Evolutionary conservation across 2,113 vertebrate genomes (phyloP).

Genomic region (Myanophis thanlyinensis): DNA sequence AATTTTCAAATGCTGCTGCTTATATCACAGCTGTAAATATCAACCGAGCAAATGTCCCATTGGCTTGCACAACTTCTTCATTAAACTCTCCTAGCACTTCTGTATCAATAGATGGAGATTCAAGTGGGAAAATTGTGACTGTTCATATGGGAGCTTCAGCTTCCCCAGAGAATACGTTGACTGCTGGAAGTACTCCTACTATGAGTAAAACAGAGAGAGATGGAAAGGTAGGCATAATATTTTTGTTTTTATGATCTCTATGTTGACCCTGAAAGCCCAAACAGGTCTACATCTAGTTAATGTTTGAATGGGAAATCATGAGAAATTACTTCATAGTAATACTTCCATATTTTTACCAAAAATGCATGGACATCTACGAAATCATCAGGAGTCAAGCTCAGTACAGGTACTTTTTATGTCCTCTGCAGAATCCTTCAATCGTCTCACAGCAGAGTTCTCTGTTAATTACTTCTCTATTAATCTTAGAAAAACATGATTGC

Average conservation of each 20-base stretch:
- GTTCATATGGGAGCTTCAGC: conserved; percentile 69
- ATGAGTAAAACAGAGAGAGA: conserved; percentile 86
- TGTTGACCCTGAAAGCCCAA: background rate
- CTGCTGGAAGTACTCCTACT: conserved; percentile 65
- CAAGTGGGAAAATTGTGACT: conserved; percentile 62
- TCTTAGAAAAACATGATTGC: background rate
- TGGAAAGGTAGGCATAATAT: conserved; percentile 76
- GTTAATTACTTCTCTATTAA: background rate
- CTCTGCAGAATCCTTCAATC: background rate
- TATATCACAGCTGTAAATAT: conserved; percentile 65
- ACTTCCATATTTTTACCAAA: background rate
- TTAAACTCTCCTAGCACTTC: conserved; percentile 77
- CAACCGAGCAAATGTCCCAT: conserved; percentile 66
- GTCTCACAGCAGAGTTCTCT: background rate
- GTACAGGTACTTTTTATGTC: background rate
- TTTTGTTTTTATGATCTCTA: background rate
- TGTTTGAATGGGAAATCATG: background rate
- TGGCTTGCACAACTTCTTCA: conserved; percentile 82
- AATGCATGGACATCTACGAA: background rate
- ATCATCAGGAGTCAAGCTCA: background rate
- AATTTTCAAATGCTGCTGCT: conserved; percentile 59
- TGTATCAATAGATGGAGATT: conserved; percentile 81
- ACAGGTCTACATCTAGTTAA: background rate
- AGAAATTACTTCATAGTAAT: background rate
- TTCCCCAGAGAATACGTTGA: conserved; percentile 68